Base-by-base conservation (phyloP, 2,113 vertebrate genomes). In the Pedionomus torquatus region DNA sequence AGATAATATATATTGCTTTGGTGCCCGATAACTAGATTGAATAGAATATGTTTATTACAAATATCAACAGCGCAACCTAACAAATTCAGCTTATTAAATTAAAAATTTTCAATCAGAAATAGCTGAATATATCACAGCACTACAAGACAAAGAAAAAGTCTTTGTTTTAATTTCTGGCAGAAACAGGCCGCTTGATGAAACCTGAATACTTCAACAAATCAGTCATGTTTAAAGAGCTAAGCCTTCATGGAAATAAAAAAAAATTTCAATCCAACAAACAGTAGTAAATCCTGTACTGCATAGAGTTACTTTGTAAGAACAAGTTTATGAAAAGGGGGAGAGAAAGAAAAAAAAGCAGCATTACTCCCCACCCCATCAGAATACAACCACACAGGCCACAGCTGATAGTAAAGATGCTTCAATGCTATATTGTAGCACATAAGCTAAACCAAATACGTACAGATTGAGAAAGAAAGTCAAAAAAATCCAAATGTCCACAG, bases 1-100 rank as follows among this genome's bases (percentile, higher is more conserved):
- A 79, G 64, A 24, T 39, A 57, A 85, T 24, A 94, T 24, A 94
- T 60, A 97, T 87, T 97, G 89, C 96, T 95, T 96, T 93, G 85
- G 80, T 96, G 91, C 85, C 87, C 52, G 8, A 78, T 91, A 37
- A 94, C 52, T 74, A 93, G 39, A 75, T 30, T 85, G 79, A 83
- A 57, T 13, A 72, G 31, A 79, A 87, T 60, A 77, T 75, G 52
- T 17, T 82, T 26, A 74, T 37, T 51, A 86, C 35, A 87, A 86
- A 84, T 57, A 93, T 1, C 33, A 87, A 74, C 54, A 91, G 80
- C 11, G 1, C 35, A 93, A 83, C 16, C 55, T 83, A 91, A 92
- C 30, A 91, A 90, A 90, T 55, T 69, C 43, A 91, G 48, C 89
- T 83, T 81, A 66, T n/a, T 95, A 68, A 79, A 82, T 71, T 70